Percentiles rank a stretch among this genome's conserved stretches.
These are phyloP conservation scores for Melanogrammus aeglefinus DNA, from an alignment of 2,797 vertebrate species.

Conservation along the genomic window DNA sequence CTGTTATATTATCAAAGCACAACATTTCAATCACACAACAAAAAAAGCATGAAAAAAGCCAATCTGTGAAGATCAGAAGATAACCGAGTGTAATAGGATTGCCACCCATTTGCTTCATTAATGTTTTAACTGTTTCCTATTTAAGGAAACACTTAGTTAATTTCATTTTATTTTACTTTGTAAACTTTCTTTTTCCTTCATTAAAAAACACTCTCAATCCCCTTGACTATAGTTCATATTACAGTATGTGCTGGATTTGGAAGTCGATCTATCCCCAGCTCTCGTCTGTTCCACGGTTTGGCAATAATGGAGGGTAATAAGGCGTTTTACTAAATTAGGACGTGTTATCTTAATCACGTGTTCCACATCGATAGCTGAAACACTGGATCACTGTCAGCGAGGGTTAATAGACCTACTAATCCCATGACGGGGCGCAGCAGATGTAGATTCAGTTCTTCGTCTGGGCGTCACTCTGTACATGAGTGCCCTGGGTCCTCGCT, in stretches of 20 bases:
- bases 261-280: not conserved
- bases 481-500: not conserved
- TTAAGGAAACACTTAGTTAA: not conserved
- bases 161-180: not conserved
- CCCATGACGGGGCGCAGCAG: not conserved
- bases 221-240: not conserved
- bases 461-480: constrained; percentile 11
- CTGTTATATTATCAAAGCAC: not conserved
- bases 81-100: not conserved
- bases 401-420: constrained; percentile 42
- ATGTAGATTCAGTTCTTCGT: constrained; percentile 25
- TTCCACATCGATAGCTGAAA: constrained; percentile 48
- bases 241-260: not conserved
- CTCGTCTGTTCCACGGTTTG: not conserved
- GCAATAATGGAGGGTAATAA: constrained; percentile 28
- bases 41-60: not conserved
- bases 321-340: constrained; percentile 43
- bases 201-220: not conserved
- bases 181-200: not conserved
- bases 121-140: not conserved
- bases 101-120: not conserved
- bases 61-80: not conserved
- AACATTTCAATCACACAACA: not conserved
- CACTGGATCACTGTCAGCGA: constrained; percentile 50
- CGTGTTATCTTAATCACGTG: constrained; percentile 12